phyloP scores from a whole-genome alignment of 2,888 invertebrate genomes.

The Drosophila pegasa region DNA sequence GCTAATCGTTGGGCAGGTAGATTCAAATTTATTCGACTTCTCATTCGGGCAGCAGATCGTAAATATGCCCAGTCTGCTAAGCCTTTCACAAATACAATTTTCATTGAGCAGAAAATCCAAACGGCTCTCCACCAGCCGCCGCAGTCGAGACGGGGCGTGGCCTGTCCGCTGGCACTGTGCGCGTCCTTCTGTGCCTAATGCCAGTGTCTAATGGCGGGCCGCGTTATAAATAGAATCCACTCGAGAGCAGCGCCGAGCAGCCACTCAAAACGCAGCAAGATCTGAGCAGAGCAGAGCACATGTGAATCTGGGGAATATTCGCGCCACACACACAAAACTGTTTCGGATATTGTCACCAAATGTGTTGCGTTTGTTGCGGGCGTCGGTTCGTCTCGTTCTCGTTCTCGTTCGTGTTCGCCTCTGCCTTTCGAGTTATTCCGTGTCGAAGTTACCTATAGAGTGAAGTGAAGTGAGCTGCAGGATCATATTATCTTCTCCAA shows the following conservation, averaged over 20 bases:
- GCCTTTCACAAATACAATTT: constrained; percentile 63
- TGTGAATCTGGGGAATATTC: constrained; percentile 44
- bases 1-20: constrained; percentile 68
- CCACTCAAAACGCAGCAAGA: constrained; percentile 76
- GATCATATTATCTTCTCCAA: not conserved
- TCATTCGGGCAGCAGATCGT: constrained; percentile 27
- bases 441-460: constrained; percentile 5
- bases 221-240: constrained; percentile 81
- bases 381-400: constrained; percentile 60
- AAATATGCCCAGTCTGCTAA: constrained; percentile 54
- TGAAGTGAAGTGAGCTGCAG: constrained; percentile 21
- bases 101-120: constrained; percentile 60
- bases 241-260: constrained; percentile 65
- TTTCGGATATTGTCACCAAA: constrained; percentile 76
- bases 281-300: constrained; percentile 35
- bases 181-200: constrained; percentile 70
- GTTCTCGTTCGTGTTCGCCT: constrained; percentile 28
- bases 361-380: constrained; percentile 78
- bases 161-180: constrained; percentile 24
- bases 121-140: not conserved
- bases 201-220: constrained; percentile 70
- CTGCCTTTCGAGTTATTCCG: not conserved
- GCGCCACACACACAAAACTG: constrained; percentile 28
- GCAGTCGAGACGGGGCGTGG: constrained; percentile 60
- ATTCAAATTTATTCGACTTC: constrained; percentile 64